These are phyloP conservation scores for Sylvia atricapilla DNA, from an alignment of 2,113 vertebrate genomes.

Conservation along the genomic window DNA sequence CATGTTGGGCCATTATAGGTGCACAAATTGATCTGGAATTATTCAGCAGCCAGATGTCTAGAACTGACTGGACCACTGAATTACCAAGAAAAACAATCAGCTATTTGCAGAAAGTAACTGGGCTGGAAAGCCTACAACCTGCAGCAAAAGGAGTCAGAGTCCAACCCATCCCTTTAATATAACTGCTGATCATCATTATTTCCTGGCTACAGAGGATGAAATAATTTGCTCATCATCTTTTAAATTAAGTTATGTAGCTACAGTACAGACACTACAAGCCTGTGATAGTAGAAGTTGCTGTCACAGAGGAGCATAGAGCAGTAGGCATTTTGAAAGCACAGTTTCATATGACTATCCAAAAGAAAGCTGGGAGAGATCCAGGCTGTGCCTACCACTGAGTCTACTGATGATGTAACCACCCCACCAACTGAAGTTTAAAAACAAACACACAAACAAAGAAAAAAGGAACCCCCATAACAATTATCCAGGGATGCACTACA, in stretches of 20 bases:
- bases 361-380: not conserved
- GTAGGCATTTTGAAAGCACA: not conserved
- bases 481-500: not conserved
- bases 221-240: not conserved
- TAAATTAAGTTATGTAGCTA: not conserved
- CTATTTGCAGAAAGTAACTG: not conserved
- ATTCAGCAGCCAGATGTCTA: not conserved
- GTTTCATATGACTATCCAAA: not conserved
- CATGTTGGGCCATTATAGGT: not conserved
- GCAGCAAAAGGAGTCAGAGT: not conserved
- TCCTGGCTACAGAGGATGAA: not conserved
- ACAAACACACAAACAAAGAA: not conserved
- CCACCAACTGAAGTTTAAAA: not conserved
- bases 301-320: not conserved
- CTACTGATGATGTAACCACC: not conserved
- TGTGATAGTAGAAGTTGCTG: not conserved
- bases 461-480: not conserved
- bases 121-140: conserved; percentile 2
- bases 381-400: not conserved
- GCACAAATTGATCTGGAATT: not conserved
- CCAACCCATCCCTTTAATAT: not conserved
- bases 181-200: not conserved
- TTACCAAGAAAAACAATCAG: not conserved
- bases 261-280: not conserved
- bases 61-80: not conserved